Base-by-base conservation (phyloP, 2,888 invertebrate species). In the Idaea aversata region DNA sequence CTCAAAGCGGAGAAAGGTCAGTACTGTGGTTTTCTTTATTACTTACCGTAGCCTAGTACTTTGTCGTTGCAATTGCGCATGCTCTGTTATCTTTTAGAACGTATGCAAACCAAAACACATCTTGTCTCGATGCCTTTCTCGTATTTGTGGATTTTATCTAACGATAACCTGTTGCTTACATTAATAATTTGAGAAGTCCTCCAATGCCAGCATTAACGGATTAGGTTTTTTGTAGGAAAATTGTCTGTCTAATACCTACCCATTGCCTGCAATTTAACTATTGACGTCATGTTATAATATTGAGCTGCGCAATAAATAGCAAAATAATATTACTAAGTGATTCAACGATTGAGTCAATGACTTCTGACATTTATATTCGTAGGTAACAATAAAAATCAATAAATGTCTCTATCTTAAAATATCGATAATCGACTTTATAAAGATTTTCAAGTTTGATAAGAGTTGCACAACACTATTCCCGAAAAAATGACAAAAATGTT, bases 1-100 rank as follows among this genome's bases (percentile, higher is more conserved):
- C 93, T 95, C 71, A 95, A 95, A 85, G 94, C 94, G 69, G 96
- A 96, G 91, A 95, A 95, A 93, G 94, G 96, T 96, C 85, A 93
- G 94, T 90, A 72, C 58, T 35, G 63, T 63, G 47, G 47, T 63
- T 75, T 75, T 76, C 75, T 77, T 75, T 73, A 69, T 67, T 71
- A 67, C 64, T 65, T 64, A 67, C 71, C 70, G 64, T 77, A 77
- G 15, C 10, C 59, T 71, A 73, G 68, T 79, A 77, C 81, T 82
- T 80, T 74, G 74, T 80, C 79, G 81, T 76, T 69, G 59, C 61
- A 66, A 84, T 77, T 86, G 92, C 92, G 92, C 92, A 92, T 91
- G 92, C 86, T 80, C 84, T 70, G 71, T 76, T 68, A 73, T 77
- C 72, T 76, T 76, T 70, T 74, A 75, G 80, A 80, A 76, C 82